phyloP scores from a whole-genome alignment of 2,797 vertebrate genomes.

The Leptodactylus fallax region DNA sequence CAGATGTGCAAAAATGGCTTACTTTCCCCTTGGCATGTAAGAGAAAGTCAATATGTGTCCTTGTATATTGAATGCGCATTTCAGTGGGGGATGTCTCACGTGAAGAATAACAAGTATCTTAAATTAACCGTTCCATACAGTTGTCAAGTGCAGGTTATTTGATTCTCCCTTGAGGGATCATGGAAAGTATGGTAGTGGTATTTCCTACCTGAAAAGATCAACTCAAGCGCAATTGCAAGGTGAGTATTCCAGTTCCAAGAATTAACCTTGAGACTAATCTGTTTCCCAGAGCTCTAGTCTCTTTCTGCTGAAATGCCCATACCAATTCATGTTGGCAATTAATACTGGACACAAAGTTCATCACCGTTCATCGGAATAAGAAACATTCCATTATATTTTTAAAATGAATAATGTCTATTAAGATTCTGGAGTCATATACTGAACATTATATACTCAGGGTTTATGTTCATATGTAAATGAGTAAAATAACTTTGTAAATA shows the following conservation, averaged over 20 bases:
- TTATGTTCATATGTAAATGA: too few relatives aligned
- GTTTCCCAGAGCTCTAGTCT: too few relatives aligned
- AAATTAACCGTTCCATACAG: constrained; percentile 66
- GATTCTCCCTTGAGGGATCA: constrained; percentile 55
- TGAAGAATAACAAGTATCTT: constrained; percentile 48
- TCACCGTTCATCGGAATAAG: too few relatives aligned
- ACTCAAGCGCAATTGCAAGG: background rate
- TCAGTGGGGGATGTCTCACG: constrained; percentile 52
- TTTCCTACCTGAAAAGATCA: constrained; percentile 34
- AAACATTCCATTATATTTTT: too few relatives aligned
- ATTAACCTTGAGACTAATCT: background rate
- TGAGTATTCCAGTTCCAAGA: background rate
- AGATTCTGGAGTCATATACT: too few relatives aligned
- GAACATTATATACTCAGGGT: too few relatives aligned
- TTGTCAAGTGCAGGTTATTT: constrained; percentile 61
- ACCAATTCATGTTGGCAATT: too few relatives aligned
- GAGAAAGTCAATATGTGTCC: background rate
- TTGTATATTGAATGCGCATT: constrained; percentile 14
- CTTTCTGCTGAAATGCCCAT: too few relatives aligned
- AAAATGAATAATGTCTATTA: too few relatives aligned
- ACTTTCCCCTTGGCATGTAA: background rate
- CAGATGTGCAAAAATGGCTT: too few relatives aligned
- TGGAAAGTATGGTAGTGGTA: constrained; percentile 37
- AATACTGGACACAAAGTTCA: too few relatives aligned
- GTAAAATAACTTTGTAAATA: too few relatives aligned